Evolutionary conservation across 2,888 invertebrate genomes (phyloP).

Genomic region (Drosophila limbata): DNA sequence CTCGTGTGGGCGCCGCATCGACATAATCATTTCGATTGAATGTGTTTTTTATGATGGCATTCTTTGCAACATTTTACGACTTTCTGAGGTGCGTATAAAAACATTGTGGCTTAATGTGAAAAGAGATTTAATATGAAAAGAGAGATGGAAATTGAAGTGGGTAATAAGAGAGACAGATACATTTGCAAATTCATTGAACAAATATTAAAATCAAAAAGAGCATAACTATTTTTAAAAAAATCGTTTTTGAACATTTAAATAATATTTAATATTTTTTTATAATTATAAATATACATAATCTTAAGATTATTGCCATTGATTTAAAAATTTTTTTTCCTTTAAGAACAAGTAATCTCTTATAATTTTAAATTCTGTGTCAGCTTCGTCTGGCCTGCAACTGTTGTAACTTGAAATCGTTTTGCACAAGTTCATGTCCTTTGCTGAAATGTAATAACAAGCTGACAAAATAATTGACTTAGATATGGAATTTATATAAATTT

Average conservation of each 20-base stretch:
- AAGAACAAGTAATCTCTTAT: background rate
- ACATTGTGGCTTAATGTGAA: constrained; percentile 4
- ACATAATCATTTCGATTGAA: constrained; percentile 47
- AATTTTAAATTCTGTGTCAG: background rate
- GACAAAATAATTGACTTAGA: constrained; percentile 30
- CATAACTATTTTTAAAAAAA: background rate
- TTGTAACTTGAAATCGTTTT: background rate
- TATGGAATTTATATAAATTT: constrained; percentile 34
- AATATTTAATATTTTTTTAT: no score
- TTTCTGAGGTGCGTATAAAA: constrained; percentile 24
- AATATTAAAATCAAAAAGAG: background rate
- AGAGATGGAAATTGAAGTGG: background rate
- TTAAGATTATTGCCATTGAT: constrained; percentile 1
- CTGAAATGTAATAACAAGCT: constrained; percentile 31
- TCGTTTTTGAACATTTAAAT: no score
- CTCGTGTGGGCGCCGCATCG: constrained; percentile 14
- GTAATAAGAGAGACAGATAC: no score
- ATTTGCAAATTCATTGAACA: background rate
- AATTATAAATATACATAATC: background rate
- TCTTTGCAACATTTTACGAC: constrained; percentile 39
- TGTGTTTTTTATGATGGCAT: constrained; percentile 46
- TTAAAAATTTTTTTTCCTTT: background rate
- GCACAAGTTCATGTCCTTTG: constrained; percentile 4
- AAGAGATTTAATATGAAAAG: background rate
- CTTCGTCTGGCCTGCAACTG: background rate